These are phyloP conservation scores for Nysson spinosus DNA, from an alignment of 2,888 invertebrate genomes.

Conservation along the genomic window DNA sequence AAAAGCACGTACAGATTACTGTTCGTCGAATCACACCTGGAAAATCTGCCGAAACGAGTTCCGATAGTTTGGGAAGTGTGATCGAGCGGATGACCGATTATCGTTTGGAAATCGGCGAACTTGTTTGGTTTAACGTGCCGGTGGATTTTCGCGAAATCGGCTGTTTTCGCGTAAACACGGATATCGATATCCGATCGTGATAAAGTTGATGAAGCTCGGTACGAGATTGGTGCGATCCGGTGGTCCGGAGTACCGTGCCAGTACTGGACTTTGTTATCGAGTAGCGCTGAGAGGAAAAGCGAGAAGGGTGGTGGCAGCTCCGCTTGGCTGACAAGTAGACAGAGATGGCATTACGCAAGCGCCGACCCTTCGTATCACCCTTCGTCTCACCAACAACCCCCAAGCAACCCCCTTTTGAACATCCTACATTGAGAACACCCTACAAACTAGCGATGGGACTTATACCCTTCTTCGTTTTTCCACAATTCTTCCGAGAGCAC, in stretches of 20 bases:
- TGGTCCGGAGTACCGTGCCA: slow-evolving; percentile 73
- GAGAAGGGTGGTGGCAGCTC: slow-evolving; percentile 70
- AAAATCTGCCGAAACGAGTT: too few relatives aligned
- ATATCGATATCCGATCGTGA: slow-evolving; percentile 29
- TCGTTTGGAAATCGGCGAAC: too few relatives aligned
- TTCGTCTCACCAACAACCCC: slow-evolving; percentile 18
- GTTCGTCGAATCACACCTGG: too few relatives aligned
- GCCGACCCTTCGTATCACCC: slow-evolving; percentile 18
- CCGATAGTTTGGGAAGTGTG: too few relatives aligned
- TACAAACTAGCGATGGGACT: slow-evolving; percentile 33
- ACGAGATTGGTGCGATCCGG: slow-evolving; percentile 60
- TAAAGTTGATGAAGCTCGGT: slow-evolving; percentile 7
- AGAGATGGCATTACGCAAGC: slow-evolving; percentile 50
- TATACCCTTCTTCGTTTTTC: slow-evolving; percentile 8
- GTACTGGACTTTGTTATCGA: slow-evolving; percentile 75
- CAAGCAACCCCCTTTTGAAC: slow-evolving; percentile 24
- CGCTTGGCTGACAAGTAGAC: slow-evolving; percentile 64
- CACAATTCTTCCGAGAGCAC: not conserved
- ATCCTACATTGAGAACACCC: slow-evolving; percentile 24
- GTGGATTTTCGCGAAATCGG: too few relatives aligned
- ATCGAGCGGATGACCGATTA: too few relatives aligned
- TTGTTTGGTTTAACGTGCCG: too few relatives aligned
- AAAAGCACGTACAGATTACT: too few relatives aligned
- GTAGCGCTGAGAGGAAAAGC: slow-evolving; percentile 61
- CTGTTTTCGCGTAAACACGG: slow-evolving; percentile 35